Evolutionary conservation across 1,140 invertebrate species (phyloP).

Genomic region (Cyclina sinensis): DNA sequence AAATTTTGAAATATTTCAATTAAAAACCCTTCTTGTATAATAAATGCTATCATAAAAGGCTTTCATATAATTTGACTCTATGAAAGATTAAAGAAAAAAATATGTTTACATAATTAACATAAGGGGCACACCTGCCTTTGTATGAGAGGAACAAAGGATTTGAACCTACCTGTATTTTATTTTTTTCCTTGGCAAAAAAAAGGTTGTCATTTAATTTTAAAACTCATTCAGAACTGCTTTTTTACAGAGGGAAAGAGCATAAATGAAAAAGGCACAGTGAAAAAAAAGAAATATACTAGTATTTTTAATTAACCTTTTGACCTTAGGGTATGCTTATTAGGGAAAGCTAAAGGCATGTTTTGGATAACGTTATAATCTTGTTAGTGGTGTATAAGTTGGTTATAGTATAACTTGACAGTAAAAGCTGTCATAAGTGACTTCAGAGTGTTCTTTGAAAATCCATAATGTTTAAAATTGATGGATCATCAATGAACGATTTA

Average conservation of each 20-base stretch:
- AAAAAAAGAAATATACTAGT: neutral
- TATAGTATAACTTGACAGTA: neutral
- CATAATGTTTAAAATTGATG: neutral
- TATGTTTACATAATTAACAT: too few relatives aligned
- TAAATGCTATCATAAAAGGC: too few relatives aligned
- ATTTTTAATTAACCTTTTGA: neutral
- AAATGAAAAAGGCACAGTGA: constrained; percentile 1
- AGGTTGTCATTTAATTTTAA: neutral
- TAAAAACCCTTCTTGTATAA: too few relatives aligned
- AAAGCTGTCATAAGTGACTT: neutral
- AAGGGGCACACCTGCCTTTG: too few relatives aligned
- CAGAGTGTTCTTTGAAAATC: neutral
- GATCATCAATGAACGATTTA: constrained; percentile 5
- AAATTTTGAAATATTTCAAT: too few relatives aligned
- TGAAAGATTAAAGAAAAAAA: too few relatives aligned
- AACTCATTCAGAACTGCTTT: neutral
- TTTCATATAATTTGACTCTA: too few relatives aligned
- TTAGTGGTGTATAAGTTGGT: neutral
- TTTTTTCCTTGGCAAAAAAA: neutral
- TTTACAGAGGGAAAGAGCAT: neutral
- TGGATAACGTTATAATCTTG: neutral
- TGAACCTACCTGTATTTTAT: neutral
- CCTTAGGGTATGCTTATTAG: neutral
- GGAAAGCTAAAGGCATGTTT: constrained; percentile 1
- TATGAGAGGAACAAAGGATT: neutral